phyloP scores from a whole-genome alignment of 2,888 invertebrate species.

The Germaria angustata region DNA sequence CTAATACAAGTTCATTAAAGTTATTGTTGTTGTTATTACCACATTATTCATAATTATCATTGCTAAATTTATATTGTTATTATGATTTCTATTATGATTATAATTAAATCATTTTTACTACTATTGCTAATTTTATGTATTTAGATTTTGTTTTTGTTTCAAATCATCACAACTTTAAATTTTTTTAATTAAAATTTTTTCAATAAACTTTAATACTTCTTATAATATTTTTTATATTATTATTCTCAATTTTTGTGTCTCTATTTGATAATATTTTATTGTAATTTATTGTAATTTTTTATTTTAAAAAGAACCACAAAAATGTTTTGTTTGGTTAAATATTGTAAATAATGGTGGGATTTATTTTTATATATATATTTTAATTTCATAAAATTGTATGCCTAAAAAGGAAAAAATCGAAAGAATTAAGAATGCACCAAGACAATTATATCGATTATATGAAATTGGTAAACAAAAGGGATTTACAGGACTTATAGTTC shows the following conservation, averaged over 20 bases:
- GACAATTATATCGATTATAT: no score
- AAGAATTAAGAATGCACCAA: not conserved
- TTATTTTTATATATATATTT: constrained; percentile 64
- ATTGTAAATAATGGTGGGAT: constrained; percentile 80
- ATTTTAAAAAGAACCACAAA: constrained; percentile 59
- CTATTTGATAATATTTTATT: constrained; percentile 6
- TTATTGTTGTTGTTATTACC: not conserved
- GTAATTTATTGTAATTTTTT: constrained; percentile 10
- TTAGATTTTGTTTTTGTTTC: constrained; percentile 68
- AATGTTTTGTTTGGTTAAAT: constrained; percentile 64
- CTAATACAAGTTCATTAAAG: not conserved
- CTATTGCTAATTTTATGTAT: no score
- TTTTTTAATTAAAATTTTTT: constrained; percentile 45
- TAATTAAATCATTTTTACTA: no score
- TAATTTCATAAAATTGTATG: constrained; percentile 1
- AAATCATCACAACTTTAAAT: constrained; percentile 77
- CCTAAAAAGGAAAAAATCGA: not conserved
- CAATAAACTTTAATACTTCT: constrained; percentile 18
- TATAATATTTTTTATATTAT: not conserved
- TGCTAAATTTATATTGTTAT: not conserved
- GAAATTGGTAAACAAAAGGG: no score
- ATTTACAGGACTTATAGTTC: no score
- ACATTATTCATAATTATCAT: not conserved
- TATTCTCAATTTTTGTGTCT: not conserved
- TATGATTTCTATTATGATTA: not conserved